Evolutionary conservation across 2,797 vertebrate species (phyloP).

Genomic region (Graptemys geographica): DNA sequence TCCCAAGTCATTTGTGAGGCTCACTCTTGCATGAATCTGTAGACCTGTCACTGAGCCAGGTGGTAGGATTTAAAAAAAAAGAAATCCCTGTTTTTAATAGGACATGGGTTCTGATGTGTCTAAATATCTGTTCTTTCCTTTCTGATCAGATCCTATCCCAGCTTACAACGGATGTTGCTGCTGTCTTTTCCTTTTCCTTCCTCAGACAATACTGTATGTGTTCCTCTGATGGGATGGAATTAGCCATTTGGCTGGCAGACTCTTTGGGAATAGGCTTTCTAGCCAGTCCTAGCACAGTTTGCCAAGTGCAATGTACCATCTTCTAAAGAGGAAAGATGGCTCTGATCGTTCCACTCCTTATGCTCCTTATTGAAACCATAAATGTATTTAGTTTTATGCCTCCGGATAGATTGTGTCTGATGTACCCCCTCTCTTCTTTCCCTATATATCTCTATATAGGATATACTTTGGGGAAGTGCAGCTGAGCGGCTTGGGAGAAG

Average conservation of each 20-base stretch:
- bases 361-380: background rate
- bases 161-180: background rate
- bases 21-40: background rate
- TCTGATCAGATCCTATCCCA: background rate
- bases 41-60: background rate
- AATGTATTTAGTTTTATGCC: background rate
- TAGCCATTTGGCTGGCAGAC: background rate
- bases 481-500: conserved; percentile 95
- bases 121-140: background rate
- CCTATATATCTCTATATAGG: conserved; percentile 74
- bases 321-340: background rate
- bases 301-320: background rate
- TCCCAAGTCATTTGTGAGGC: background rate
- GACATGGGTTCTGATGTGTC: background rate
- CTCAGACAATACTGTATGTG: background rate
- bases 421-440: conserved; percentile 32
- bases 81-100: background rate
- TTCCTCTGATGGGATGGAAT: background rate
- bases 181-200: background rate
- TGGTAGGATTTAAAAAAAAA: background rate
- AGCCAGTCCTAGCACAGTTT: background rate
- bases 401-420: background rate
- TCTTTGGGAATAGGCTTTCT: background rate
- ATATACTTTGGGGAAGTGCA: conserved; percentile 99
- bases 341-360: background rate